Percentiles rank a stretch among this genome's conserved stretches.
Conservation (phyloP, 2,113 vertebrate species). For the Petaurus breviceps region DNA sequence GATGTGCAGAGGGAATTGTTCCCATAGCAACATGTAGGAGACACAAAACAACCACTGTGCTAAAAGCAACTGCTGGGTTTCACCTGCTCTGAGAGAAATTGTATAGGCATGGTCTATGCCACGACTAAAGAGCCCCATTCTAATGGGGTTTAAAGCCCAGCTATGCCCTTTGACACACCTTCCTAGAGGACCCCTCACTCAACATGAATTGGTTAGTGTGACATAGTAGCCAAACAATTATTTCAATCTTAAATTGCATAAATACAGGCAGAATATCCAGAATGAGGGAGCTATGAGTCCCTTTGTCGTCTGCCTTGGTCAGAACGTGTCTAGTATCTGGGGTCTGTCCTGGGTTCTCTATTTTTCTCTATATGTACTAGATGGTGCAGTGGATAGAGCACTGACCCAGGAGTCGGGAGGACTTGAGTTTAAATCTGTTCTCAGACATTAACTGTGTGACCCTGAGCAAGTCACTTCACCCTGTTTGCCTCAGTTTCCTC, state of each 20-base stretch:
- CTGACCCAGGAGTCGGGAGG: neutral
- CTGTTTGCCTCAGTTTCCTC: neutral
- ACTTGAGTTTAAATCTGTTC: neutral
- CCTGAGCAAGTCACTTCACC: neutral
- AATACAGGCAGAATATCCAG: neutral
- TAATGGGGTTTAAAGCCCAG: neutral
- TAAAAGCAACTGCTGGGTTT: constrained; percentile 13
- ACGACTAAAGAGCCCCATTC: neutral
- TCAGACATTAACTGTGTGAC: neutral
- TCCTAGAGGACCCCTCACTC: neutral
- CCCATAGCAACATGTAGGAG: constrained; percentile 74
- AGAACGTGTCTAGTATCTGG: neutral
- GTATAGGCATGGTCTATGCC: neutral
- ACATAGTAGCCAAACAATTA: neutral
- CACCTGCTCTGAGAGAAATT: neutral
- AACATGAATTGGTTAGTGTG: no score
- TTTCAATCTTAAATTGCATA: neutral
- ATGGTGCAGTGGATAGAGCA: neutral
- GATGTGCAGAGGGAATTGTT: constrained; percentile 58
- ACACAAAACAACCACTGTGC: constrained; percentile 53
- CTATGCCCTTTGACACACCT: neutral
- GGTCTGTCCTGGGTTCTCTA: neutral
- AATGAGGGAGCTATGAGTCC: neutral
- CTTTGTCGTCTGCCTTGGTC: neutral
- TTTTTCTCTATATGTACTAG: neutral